phyloP scores from a whole-genome alignment of 64 coral and sea anemone genomes.

The Montipora foliosa region DNA sequence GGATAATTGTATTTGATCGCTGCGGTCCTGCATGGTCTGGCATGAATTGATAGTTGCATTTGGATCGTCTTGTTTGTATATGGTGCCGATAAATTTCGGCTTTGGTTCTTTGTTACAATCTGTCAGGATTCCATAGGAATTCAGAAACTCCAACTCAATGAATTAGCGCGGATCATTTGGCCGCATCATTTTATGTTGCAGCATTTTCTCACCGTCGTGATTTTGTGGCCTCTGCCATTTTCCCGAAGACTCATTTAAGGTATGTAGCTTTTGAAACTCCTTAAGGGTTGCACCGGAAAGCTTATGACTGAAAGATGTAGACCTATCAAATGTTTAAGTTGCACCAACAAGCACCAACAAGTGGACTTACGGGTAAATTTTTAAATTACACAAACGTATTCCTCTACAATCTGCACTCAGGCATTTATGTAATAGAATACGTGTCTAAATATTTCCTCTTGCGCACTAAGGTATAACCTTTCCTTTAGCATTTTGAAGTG shows the following conservation, averaged over 20 bases:
- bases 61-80: background rate
- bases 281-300: background rate
- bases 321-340: too few species aligned
- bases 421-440: background rate
- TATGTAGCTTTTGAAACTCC: background rate
- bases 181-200: background rate
- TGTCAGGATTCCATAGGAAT: background rate
- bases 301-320: background rate
- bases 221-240: background rate
- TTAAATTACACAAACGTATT: background rate
- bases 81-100: background rate
- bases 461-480: background rate
- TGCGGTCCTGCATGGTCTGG: background rate
- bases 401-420: background rate
- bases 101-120: background rate
- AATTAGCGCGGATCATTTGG: background rate
- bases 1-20: background rate
- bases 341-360: background rate
- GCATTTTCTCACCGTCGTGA: background rate
- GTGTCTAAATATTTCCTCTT: background rate
- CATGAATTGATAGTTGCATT: background rate
- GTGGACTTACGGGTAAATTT: background rate
- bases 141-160: background rate
- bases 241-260: background rate
- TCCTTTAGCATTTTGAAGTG: background rate